Conservation (phyloP, 2,797 vertebrate genomes). For the Microctenopoma lineatum region DNA sequence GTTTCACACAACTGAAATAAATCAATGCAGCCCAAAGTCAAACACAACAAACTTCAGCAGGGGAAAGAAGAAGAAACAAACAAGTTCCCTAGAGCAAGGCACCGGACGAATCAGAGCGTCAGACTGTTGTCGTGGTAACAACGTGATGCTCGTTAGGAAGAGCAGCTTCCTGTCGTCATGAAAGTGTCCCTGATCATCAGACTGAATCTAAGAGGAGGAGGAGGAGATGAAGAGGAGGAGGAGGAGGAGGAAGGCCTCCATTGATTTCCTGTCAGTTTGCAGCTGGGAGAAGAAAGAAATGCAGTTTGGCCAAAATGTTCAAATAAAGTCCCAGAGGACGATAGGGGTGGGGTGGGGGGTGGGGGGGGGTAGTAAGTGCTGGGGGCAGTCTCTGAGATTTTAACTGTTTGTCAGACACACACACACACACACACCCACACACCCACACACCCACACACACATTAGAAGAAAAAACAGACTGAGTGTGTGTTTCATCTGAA, state of each 20-base stretch:
- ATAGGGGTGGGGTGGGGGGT: neutral
- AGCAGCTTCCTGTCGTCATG: neutral
- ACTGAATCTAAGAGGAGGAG: neutral
- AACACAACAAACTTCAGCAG: neutral
- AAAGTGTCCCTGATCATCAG: conserved; percentile 2
- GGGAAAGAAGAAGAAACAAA: neutral
- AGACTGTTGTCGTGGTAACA: neutral
- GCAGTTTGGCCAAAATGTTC: conserved; percentile 30
- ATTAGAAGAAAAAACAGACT: neutral
- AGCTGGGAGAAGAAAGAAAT: conserved; percentile 24
- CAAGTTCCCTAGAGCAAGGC: conserved; percentile 1
- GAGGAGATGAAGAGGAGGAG: too few species aligned
- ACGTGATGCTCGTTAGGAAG: neutral
- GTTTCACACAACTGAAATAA: neutral
- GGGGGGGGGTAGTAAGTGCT: neutral
- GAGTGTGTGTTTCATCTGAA: conserved; percentile 4
- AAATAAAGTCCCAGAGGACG: conserved; percentile 27
- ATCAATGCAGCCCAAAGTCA: conserved; percentile 13
- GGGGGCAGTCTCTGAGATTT: neutral
- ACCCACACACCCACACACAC: neutral
- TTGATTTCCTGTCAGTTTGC: conserved; percentile 43
- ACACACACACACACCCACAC: too few species aligned
- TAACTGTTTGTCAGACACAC: neutral
- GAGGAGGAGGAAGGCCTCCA: conserved; percentile 16
- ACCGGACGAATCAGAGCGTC: neutral